Percentiles rank a stretch among this genome's conserved stretches.
Evolutionary conservation across 2,113 vertebrate genomes (phyloP).

Genomic region (Sylvia atricapilla): DNA sequence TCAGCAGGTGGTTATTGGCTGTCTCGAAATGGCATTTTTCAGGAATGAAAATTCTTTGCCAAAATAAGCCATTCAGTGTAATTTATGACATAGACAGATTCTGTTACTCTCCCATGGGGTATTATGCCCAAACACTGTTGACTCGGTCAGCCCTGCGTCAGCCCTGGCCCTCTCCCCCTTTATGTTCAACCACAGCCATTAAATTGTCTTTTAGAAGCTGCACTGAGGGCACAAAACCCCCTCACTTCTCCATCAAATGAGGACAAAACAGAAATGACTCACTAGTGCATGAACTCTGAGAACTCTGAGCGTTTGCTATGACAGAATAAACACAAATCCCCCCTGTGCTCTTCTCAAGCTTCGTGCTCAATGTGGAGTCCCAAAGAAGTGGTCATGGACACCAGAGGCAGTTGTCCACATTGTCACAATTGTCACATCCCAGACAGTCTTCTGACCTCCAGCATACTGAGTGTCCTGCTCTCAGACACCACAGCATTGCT

Average conservation of each 20-base stretch:
- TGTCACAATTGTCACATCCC: not conserved
- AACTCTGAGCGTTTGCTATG: not conserved
- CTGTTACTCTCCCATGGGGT: not conserved
- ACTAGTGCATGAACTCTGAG: not conserved
- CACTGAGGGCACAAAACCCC: not conserved
- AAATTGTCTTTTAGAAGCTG: not conserved
- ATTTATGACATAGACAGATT: not conserved
- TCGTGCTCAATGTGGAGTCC: not conserved
- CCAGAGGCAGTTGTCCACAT: not conserved
- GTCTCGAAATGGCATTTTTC: not conserved
- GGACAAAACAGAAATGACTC: not conserved
- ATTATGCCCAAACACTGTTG: not conserved
- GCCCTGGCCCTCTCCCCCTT: not conserved
- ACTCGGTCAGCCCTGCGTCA: not conserved
- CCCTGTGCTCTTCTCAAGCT: not conserved
- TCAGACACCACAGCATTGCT: not conserved
- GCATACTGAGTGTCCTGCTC: not conserved
- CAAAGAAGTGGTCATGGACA: not conserved
- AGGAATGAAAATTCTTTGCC: slow-evolving; percentile 35
- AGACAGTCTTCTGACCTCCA: not conserved
- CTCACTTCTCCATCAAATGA: not conserved
- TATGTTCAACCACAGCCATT: not conserved
- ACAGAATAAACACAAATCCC: not conserved
- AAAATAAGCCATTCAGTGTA: slow-evolving; percentile 18
- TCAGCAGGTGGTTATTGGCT: slow-evolving; percentile 15